Base-by-base conservation (phyloP, 2,797 vertebrate genomes). In the Apodemus agrarius region DNA sequence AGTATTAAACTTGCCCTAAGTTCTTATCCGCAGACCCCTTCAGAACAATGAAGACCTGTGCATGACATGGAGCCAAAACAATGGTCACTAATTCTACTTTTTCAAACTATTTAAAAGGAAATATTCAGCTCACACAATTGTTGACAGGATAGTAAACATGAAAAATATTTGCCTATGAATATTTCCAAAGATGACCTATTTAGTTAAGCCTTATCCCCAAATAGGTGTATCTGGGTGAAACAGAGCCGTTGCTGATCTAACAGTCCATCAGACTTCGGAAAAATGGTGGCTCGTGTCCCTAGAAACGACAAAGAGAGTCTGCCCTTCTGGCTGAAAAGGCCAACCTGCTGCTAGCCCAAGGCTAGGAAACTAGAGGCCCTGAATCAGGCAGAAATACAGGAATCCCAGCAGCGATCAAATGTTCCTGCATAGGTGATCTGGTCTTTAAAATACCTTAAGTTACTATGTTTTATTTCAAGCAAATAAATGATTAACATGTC, bases 101-200 rank as follows among this genome's bases (percentile, higher is more conserved):
- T 6, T 49, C 12, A 76, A 90, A 93, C 65, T 49, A 87, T n/a
- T 87, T n/a, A 72, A 52, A 78, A 54, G 67, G 46, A 82, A 91
- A 57, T 83, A 65, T 93, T n/a, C 93, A 74, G 31, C 13, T 57
- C 21, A 80, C 7, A 52, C 43, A 82, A 85, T 37, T 37, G 40
- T 54, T 78, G 11, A 81, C 61, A 79, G 85, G 89, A 43, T 37
- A 11, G 0, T 3, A 87, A 83, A 79, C 22, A n/a, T 52, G n/a
- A 6, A 72, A 34, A 94, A 79, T 69, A 92, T 49, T 72, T 43
- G 49, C 14, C 63, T 69, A 3, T 40, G 46, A 74, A 12, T 76
- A 86, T 78, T 84, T 81, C n/a, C 76, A 84, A 90, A 95, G 75
- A 82, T 59, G 57, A 61, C 59, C 76, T 57, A 87, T 31, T 67